phyloP scores from a whole-genome alignment of 2,888 invertebrate genomes.

The Diarsia mendica region DNA sequence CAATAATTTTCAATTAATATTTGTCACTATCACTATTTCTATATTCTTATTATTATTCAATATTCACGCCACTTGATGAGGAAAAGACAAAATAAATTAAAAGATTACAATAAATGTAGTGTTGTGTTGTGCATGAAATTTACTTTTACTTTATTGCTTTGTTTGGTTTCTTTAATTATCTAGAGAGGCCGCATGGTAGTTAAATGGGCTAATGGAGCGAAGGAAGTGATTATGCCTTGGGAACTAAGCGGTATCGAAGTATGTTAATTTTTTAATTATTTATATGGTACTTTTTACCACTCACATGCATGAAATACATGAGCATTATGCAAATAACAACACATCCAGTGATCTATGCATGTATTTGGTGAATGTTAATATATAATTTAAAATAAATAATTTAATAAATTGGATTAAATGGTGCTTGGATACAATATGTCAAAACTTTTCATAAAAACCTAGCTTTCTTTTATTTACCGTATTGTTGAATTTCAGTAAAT shows the following conservation, averaged over 20 bases:
- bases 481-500: background rate
- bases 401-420: slow-evolving; percentile 7
- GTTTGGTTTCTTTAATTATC: slow-evolving; percentile 82
- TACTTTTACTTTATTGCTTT: slow-evolving; percentile 83
- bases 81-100: slow-evolving; percentile 19
- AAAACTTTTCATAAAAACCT: background rate
- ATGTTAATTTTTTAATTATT: slow-evolving; percentile 79
- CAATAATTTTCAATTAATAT: slow-evolving; percentile 29
- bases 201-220: slow-evolving; percentile 89
- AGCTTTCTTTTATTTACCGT: background rate
- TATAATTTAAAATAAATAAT: slow-evolving; percentile 18
- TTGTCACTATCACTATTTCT: slow-evolving; percentile 24
- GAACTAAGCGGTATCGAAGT: slow-evolving; percentile 86
- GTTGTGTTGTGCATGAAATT: slow-evolving; percentile 78
- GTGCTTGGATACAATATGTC: slow-evolving; percentile 42
- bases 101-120: slow-evolving; percentile 43
- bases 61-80: slow-evolving; percentile 16
- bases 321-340: slow-evolving; percentile 48
- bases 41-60: slow-evolving; percentile 3
- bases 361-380: slow-evolving; percentile 55
- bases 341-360: slow-evolving; percentile 53
- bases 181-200: slow-evolving; percentile 90
- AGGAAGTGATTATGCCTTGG: slow-evolving; percentile 88
- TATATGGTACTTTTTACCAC: slow-evolving; percentile 53
- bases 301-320: slow-evolving; percentile 60